Evolutionary conservation across 2,113 vertebrate species (phyloP).

Genomic region (Arothron firmamentum): DNA sequence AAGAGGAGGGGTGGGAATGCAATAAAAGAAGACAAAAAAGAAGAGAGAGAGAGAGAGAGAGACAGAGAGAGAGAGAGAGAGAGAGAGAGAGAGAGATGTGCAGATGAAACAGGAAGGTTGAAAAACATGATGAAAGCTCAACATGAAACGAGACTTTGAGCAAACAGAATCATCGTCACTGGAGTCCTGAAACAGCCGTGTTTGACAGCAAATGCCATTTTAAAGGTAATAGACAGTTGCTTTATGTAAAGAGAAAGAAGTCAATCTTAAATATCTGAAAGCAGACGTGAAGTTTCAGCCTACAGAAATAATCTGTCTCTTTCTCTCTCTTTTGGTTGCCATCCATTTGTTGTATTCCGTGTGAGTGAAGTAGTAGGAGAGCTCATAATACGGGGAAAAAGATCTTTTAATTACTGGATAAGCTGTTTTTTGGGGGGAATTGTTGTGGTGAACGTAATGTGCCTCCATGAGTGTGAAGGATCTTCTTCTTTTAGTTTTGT

Average conservation of each 20-base stretch:
- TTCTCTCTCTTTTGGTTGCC: too few relatives aligned
- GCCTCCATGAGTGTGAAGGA: background rate
- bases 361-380: too few relatives aligned
- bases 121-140: conserved; percentile 4
- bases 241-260: too few relatives aligned
- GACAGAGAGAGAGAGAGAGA: background rate
- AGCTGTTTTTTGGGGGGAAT: background rate
- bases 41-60: conserved; percentile 2
- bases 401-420: background rate
- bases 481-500: background rate
- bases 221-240: too few relatives aligned
- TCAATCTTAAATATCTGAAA: too few relatives aligned
- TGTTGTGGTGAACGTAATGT: background rate
- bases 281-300: too few relatives aligned
- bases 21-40: background rate
- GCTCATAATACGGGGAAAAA: too few relatives aligned
- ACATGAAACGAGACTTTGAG: conserved; percentile 15
- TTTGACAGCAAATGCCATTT: background rate
- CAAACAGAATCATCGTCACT: conserved; percentile 2
- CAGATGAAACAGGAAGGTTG: too few relatives aligned
- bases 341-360: too few relatives aligned
- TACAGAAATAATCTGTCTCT: too few relatives aligned
- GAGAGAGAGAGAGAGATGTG: background rate
- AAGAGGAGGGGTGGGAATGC: background rate
- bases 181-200: background rate